A percentile compares a stretch with the other conserved stretches of the same genome.
Conservation (phyloP, 2,888 invertebrate species). For the Hypercompe scribonia region DNA sequence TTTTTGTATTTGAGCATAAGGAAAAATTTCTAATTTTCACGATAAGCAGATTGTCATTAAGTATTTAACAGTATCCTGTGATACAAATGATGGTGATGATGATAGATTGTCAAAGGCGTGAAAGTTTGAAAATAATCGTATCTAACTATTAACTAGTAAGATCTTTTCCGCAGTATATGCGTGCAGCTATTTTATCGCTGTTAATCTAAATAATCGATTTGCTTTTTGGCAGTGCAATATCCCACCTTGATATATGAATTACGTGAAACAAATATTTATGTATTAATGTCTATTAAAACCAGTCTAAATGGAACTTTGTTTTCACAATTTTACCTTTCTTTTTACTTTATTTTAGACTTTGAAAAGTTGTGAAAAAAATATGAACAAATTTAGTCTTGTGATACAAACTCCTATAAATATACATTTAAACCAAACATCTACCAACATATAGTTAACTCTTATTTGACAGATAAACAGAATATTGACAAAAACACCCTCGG, state of each 20-base stretch:
- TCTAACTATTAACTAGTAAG: neutral
- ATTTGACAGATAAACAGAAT: slow-evolving; percentile 39
- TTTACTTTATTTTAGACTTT: neutral
- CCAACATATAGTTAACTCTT: slow-evolving; percentile 6
- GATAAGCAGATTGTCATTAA: neutral
- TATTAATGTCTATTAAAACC: no score
- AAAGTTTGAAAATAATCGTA: neutral
- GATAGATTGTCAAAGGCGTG: no score
- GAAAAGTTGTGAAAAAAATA: neutral
- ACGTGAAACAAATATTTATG: no score
- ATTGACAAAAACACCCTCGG: slow-evolving; percentile 46
- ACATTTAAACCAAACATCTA: neutral
- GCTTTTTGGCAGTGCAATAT: neutral
- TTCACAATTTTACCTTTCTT: no score
- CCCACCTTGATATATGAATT: no score
- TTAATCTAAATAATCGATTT: neutral
- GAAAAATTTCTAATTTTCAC: neutral
- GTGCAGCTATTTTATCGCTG: no score
- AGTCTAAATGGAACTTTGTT: no score
- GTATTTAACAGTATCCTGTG: no score
- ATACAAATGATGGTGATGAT: no score
- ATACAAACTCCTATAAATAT: neutral
- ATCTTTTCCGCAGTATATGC: neutral
- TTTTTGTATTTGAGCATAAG: neutral
- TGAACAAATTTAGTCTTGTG: neutral